Conservation (phyloP, 23 tunicate genomes). For the Oikopleura dioica region DNA sequence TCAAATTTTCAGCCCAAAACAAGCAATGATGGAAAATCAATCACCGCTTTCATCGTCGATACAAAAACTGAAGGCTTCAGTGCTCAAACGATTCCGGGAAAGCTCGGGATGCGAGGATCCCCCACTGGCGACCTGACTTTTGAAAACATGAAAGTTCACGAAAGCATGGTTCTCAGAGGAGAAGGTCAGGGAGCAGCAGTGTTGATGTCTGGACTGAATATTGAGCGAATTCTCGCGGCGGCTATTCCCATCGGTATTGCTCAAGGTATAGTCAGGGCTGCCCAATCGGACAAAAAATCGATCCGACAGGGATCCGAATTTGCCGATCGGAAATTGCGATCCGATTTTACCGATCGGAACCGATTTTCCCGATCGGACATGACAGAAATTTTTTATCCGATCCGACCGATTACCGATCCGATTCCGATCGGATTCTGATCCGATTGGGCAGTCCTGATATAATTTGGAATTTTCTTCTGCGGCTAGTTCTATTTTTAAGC, state of each 20-base stretch:
- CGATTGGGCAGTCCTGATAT: too few relatives aligned
- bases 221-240: slow-evolving; percentile 21
- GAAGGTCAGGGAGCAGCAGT: slow-evolving; percentile 15
- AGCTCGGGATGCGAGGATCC: slow-evolving; percentile 20
- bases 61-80: slow-evolving; percentile 16
- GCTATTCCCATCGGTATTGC: slow-evolving; percentile 17
- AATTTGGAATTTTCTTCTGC: too few relatives aligned
- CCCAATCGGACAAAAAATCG: too few relatives aligned
- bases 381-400: too few relatives aligned
- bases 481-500: too few relatives aligned
- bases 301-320: too few relatives aligned
- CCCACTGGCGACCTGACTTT: slow-evolving; percentile 21
- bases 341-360: too few relatives aligned
- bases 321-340: too few relatives aligned
- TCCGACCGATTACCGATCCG: too few relatives aligned
- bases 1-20: too few relatives aligned
- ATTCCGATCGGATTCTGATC: not conserved
- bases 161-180: slow-evolving; percentile 9
- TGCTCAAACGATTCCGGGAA: slow-evolving; percentile 15
- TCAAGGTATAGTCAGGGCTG: too few relatives aligned
- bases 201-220: slow-evolving; percentile 19
- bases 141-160: slow-evolving; percentile 16
- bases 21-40: slow-evolving; percentile 7
- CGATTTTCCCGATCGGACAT: too few relatives aligned
- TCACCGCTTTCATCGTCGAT: slow-evolving; percentile 24